Evolutionary conservation across 1,140 invertebrate genomes (phyloP), one percentile per base, ranked within the genome.

Genomic region (Rhagoletis pomonella): DNA sequence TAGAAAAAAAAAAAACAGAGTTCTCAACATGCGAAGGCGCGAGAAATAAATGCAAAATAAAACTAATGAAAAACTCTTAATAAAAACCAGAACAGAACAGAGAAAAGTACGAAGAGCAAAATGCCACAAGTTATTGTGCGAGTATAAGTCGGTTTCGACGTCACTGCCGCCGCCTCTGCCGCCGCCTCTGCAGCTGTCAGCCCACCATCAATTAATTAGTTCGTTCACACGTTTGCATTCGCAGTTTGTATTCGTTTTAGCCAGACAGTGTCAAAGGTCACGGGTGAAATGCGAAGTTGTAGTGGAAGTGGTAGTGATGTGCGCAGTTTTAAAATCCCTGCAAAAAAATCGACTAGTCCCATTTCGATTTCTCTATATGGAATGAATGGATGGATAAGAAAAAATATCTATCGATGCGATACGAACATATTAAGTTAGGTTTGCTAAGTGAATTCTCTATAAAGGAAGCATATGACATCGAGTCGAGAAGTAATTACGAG

Each of bases 21-120:
- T 60, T 42, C 29, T 42, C 12, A 62, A 39, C 55, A 62, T n/a
- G 39, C 62, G 29, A 85, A 62, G 73, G 73, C 73, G 47, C 73
- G 67, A 85, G 47, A 85, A 85, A 85, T 60, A 85, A 85, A 42
- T 55, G 84, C 58, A 59, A 85, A 85, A 85, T 85, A 55, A 85
- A 85, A 85, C 3, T 4, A 59, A 65, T 64, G 39, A 86, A 64
- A 69, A 67, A 55, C 17, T 65, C 62, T 19, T 44, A 85, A 85
- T 60, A 85, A 85, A 85, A 85, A 85, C 44, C 44, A 73, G 67
- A 73, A 73, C 67, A 73, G 3, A 47, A 44, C 50, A 47, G 12
- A 62, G 7, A 62, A 55, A 10, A 44, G 17, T 73, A 47, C n/a
- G 42, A 47, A 73, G 14, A 47, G 67, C 42, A 73, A 73, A 73